A percentile compares a stretch with the other conserved stretches of the same genome.
Evolutionary conservation across 2,797 vertebrate species (phyloP).

Genomic region (Eremophila alpestris): DNA sequence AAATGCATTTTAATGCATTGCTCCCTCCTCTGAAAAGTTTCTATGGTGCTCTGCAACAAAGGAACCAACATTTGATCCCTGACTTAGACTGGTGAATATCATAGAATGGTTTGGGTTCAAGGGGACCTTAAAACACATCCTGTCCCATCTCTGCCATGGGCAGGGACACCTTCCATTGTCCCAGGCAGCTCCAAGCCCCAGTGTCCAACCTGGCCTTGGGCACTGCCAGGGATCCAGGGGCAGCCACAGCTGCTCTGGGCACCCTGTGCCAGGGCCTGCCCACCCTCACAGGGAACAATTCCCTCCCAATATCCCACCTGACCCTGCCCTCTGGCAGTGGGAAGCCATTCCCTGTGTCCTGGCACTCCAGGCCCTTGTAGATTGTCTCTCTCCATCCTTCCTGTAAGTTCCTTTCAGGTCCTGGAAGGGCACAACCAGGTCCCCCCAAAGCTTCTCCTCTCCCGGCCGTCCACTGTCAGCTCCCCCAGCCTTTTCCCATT

Average conservation of each 20-base stretch:
- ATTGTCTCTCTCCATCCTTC: neutral
- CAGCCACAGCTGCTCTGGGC: neutral
- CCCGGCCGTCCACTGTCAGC: neutral
- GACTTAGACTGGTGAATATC: neutral
- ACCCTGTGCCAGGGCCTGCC: neutral
- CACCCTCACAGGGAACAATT: neutral
- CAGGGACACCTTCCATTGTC: neutral
- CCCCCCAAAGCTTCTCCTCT: neutral
- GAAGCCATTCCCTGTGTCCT: neutral
- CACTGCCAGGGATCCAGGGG: neutral
- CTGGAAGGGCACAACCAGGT: rapidly evolving
- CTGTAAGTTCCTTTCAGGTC: neutral
- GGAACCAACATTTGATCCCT: neutral
- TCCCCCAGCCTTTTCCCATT: neutral
- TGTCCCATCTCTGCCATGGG: rapidly evolving
- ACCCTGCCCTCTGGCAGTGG: neutral
- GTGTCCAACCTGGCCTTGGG: neutral
- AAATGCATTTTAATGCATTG: neutral
- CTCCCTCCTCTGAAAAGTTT: neutral
- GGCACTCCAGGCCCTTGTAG: neutral
- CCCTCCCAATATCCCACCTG: rapidly evolving
- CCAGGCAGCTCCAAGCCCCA: neutral
- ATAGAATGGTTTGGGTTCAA: neutral
- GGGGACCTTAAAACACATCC: rapidly evolving
- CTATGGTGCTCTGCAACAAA: neutral